phyloP scores from a whole-genome alignment of 2,888 invertebrate species.

The Steinernema hermaphroditum region DNA sequence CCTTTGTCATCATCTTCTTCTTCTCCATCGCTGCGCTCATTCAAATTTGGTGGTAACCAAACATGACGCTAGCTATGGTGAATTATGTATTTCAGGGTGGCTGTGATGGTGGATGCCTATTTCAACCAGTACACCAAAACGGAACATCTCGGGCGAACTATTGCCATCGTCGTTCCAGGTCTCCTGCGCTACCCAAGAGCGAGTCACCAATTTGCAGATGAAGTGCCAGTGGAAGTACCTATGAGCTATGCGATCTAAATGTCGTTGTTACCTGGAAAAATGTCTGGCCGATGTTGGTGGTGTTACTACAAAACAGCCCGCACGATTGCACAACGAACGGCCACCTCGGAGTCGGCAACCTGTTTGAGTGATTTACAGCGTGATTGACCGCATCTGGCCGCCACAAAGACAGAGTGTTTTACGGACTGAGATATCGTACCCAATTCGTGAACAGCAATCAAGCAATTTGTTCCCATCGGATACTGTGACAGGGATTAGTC shows the following conservation, averaged over 20 bases:
- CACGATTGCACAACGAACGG: not conserved
- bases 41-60: conserved; percentile 9
- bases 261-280: not conserved
- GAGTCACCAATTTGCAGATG: not conserved
- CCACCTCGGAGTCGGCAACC: conserved; percentile 12
- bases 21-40: not conserved
- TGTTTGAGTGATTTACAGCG: conserved; percentile 22
- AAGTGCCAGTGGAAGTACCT: conserved; percentile 3
- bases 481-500: not conserved
- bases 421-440: conserved; percentile 4
- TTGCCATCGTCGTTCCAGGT: conserved; percentile 14
- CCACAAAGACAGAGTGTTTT: conserved; percentile 10
- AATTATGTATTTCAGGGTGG: not conserved
- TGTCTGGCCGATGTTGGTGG: not conserved
- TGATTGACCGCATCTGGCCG: not conserved
- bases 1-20: conserved; percentile 11
- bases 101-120: conserved; percentile 23
- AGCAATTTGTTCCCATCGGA: not conserved
- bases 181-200: conserved; percentile 7
- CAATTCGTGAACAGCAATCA: not conserved
- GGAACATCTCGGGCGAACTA: conserved; percentile 13
- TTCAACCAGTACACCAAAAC: conserved; percentile 10
- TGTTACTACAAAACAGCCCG: not conserved
- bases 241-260: not conserved
- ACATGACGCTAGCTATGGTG: no score